Percentiles rank a stretch among this genome's conserved stretches.
Evolutionary conservation across 2,113 vertebrate species (phyloP).

Genomic region (Myotis lucifugus): DNA sequence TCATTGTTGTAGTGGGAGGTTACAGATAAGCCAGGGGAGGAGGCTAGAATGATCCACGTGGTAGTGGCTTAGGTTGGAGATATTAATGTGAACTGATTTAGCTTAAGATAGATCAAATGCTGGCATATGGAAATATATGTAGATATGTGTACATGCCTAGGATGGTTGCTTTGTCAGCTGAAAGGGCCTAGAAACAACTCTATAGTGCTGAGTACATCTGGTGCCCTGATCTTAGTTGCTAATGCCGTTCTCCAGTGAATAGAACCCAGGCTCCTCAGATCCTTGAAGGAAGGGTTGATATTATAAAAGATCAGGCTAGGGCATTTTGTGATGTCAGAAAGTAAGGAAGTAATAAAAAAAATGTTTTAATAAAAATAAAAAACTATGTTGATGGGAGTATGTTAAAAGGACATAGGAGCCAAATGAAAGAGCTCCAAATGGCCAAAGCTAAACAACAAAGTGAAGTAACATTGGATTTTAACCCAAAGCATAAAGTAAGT

Average conservation of each 20-base stretch:
- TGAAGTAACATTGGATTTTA: neutral
- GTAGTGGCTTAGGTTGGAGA: neutral
- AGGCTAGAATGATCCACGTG: neutral
- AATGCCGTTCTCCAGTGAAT: neutral
- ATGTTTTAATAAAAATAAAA: neutral
- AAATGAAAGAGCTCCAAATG: neutral
- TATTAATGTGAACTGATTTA: neutral
- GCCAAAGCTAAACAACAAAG: neutral
- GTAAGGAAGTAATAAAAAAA: neutral
- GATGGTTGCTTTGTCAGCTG: neutral
- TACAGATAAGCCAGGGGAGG: neutral
- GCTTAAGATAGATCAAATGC: neutral
- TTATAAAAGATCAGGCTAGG: neutral
- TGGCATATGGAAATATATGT: neutral
- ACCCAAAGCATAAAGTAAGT: neutral
- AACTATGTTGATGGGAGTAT: neutral
- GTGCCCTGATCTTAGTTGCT: neutral
- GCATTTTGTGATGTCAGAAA: neutral
- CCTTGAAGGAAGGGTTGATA: neutral
- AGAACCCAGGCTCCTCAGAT: neutral
- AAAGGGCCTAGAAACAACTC: neutral
- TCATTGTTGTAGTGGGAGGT: neutral
- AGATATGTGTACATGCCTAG: neutral
- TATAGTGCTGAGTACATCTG: neutral
- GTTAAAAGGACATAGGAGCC: neutral